Conservation (phyloP, 2,888 invertebrate genomes). For the Plutella xylostella region DNA sequence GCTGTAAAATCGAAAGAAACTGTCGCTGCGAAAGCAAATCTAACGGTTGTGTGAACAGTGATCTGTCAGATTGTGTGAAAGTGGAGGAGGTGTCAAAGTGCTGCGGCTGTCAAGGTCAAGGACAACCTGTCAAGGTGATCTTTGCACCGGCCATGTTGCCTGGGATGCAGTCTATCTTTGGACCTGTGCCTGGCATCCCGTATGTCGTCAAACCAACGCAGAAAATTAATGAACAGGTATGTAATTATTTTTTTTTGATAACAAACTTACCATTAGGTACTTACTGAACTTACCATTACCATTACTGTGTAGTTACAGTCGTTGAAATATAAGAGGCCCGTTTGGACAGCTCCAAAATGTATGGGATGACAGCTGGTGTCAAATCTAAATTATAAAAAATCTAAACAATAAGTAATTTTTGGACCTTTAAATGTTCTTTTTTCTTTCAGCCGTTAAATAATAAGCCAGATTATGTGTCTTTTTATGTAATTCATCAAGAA, state of each 20-base stretch:
- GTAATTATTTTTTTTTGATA: constrained; percentile 17
- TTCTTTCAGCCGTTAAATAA: too few species aligned
- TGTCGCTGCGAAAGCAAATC: background rate
- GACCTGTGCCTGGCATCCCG: constrained; percentile 39
- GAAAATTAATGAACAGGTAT: constrained; percentile 42
- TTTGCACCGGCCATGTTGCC: constrained; percentile 59
- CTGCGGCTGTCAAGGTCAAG: constrained; percentile 28
- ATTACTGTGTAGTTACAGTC: too few species aligned
- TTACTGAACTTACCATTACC: too few species aligned
- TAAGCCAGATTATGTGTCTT: too few species aligned
- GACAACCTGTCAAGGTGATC: constrained; percentile 44
- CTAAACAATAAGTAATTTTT: too few species aligned
- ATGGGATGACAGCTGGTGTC: too few species aligned
- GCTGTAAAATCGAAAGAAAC: constrained; percentile 13
- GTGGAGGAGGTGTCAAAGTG: constrained; percentile 10
- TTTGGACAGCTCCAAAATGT: too few species aligned
- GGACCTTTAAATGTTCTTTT: too few species aligned
- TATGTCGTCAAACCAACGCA: constrained; percentile 40
- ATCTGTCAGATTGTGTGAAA: background rate
- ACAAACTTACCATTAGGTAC: too few species aligned
- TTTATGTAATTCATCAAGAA: too few species aligned
- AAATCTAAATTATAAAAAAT: too few species aligned
- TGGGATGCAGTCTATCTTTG: constrained; percentile 25
- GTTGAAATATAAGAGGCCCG: too few species aligned
- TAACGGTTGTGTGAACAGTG: background rate